Evolutionary conservation across 23 tunicate species (phyloP).

Genomic region (Botrylloides violaceus): DNA sequence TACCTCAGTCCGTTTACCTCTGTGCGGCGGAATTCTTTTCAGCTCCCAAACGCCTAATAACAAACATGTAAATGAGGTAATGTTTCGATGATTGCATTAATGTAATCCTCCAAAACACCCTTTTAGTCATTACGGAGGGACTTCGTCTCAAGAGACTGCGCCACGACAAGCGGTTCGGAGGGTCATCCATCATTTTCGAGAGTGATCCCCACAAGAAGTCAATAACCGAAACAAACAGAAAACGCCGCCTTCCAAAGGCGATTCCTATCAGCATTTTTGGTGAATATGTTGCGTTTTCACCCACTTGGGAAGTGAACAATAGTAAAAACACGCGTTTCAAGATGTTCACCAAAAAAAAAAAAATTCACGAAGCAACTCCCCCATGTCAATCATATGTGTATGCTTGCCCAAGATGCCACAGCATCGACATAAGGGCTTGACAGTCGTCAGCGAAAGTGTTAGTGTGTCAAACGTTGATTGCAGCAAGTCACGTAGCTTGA

Average conservation of each 20-base stretch:
- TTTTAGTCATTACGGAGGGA: not conserved
- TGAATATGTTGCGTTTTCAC: not conserved
- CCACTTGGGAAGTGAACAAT: not conserved
- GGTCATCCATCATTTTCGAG: slow-evolving; percentile 2
- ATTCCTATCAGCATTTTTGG: not conserved
- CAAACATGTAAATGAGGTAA: not conserved
- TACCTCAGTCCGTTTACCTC: too few species aligned
- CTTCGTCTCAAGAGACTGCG: slow-evolving; percentile 2
- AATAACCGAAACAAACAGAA: not conserved
- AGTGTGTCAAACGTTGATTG: too few species aligned
- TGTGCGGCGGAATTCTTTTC: not conserved
- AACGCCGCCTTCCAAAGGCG: not conserved
- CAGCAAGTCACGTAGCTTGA: too few species aligned
- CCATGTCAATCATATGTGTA: too few species aligned
- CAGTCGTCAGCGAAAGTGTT: too few species aligned
- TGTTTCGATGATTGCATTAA: not conserved
- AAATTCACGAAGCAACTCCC: too few species aligned
- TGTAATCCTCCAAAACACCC: slow-evolving; percentile 1
- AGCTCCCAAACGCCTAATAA: not conserved
- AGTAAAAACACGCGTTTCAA: not conserved
- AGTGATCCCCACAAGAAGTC: slow-evolving; percentile 5
- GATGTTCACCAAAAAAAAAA: too few species aligned
- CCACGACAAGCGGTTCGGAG: not conserved
- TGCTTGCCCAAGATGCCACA: too few species aligned
- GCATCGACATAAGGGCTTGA: too few species aligned